Evolutionary conservation across 2,797 vertebrate genomes (phyloP).

Genomic region (Pantherophis vulpinus): DNA sequence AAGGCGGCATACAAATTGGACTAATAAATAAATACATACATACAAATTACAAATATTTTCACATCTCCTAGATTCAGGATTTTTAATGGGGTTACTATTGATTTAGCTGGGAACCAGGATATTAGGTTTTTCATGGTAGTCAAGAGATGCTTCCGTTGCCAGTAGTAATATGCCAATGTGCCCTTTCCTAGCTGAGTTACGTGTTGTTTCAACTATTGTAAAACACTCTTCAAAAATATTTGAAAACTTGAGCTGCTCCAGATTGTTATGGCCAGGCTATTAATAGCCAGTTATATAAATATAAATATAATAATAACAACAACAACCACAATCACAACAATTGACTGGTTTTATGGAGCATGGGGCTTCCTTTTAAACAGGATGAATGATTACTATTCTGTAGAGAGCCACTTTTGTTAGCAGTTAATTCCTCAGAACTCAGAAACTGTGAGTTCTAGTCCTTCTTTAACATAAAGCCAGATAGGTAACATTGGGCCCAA

Average conservation of each 20-base stretch:
- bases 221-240: neutral
- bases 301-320: too few relatives aligned
- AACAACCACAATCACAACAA: too few relatives aligned
- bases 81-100: neutral
- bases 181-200: neutral
- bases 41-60: neutral
- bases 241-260: neutral
- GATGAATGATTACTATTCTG: neutral
- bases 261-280: neutral
- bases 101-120: neutral
- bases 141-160: neutral
- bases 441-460: neutral
- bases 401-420: neutral
- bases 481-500: neutral
- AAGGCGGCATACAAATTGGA: too few relatives aligned
- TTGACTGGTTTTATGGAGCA: neutral
- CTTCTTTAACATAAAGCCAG: neutral
- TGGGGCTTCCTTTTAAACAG: neutral
- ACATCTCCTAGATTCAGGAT: neutral
- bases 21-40: neutral
- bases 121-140: neutral
- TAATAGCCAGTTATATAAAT: neutral
- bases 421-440: neutral
- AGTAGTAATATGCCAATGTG: neutral
- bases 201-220: neutral